These are phyloP conservation scores for Ceyx margarethae DNA, from an alignment of 2,113 vertebrate genomes.

Conservation along the genomic window DNA sequence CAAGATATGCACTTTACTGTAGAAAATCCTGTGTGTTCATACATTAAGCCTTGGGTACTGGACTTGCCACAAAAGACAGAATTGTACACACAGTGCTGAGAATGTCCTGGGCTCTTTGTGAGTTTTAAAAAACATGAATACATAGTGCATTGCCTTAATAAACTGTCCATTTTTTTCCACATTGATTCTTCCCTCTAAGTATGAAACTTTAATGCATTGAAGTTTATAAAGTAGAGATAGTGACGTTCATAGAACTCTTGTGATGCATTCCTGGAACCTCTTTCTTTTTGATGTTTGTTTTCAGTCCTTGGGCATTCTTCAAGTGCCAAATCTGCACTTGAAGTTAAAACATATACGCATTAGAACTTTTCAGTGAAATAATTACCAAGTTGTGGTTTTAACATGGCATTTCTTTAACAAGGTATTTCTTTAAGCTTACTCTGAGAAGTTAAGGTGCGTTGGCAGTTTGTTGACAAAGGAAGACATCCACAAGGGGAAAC, in stretches of 20 bases:
- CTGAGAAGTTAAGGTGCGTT: not conserved
- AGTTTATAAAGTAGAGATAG: not conserved
- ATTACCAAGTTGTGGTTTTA: not conserved
- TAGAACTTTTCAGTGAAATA: not conserved
- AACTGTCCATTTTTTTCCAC: rapidly evolving
- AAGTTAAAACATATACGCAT: not conserved
- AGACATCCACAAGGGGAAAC: not conserved
- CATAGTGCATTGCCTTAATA: not conserved
- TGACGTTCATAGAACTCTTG: not conserved
- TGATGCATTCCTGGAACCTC: not conserved
- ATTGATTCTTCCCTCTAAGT: not conserved
- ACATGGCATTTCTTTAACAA: not conserved
- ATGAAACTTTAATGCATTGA: not conserved
- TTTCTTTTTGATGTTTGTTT: not conserved
- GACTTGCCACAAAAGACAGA: not conserved
- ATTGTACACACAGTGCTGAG: not conserved
- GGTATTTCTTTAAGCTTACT: not conserved
- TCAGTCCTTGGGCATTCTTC: not conserved
- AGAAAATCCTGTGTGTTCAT: not conserved
- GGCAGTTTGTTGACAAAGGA: not conserved
- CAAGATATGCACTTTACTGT: not conserved
- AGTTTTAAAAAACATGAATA: not conserved
- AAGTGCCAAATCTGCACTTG: not conserved
- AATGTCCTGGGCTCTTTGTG: not conserved
- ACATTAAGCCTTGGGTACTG: not conserved